phyloP scores from a whole-genome alignment of 2,888 invertebrate species.

The Apodemia hepburni region DNA sequence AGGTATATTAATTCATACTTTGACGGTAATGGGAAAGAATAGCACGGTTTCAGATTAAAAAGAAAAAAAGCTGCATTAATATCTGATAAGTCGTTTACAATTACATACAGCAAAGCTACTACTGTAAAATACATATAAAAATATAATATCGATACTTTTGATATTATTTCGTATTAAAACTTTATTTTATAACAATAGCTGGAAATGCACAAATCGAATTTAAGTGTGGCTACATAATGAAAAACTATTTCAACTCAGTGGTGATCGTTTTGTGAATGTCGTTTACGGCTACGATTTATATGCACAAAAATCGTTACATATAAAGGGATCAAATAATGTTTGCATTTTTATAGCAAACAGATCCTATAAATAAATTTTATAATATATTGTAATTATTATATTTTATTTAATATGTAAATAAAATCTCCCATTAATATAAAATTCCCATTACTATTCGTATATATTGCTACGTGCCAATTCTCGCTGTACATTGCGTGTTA shows the following conservation, averaged over 20 bases:
- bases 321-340: constrained; percentile 9
- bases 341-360: constrained; percentile 2
- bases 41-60: too few species aligned
- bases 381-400: constrained; percentile 6
- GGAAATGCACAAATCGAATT: background rate
- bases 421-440: constrained; percentile 1
- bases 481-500: constrained; percentile 23
- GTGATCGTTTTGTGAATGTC: background rate
- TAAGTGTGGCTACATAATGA: background rate
- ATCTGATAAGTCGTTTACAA: background rate
- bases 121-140: background rate
- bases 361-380: constrained; percentile 1
- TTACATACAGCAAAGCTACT: background rate
- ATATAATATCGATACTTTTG: background rate
- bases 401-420: constrained; percentile 1
- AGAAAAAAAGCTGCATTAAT: too few species aligned
- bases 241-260: background rate
- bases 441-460: background rate
- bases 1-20: background rate
- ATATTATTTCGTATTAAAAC: background rate
- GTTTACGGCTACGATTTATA: background rate
- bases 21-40: background rate
- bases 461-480: constrained; percentile 26
- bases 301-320: constrained; percentile 4
- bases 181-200: background rate